Conservation (phyloP, 35 echinoderm and acorn worm genomes). For the Diadema setosum region DNA sequence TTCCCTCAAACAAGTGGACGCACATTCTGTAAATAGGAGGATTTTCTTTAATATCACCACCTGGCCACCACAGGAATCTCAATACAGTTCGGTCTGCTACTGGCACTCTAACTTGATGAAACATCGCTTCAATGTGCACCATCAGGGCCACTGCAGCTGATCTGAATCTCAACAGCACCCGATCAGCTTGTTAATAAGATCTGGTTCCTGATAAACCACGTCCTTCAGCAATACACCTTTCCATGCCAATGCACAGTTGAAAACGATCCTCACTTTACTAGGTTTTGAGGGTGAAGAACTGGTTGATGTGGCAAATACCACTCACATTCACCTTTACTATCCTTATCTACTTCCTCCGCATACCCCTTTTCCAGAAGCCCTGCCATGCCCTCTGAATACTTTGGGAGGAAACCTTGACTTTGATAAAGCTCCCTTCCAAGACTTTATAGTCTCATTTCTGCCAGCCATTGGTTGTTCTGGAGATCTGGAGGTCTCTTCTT, state of each 20-base stretch:
- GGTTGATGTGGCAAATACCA: conserved; percentile 75
- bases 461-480: conserved; percentile 7
- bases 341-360: neutral
- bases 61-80: conserved; percentile 48
- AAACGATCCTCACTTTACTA: conserved; percentile 45
- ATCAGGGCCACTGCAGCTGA: neutral
- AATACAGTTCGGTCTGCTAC: neutral
- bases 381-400: conserved; percentile 29
- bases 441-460: conserved; percentile 22
- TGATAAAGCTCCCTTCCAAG: conserved; percentile 22
- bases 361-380: conserved; percentile 25
- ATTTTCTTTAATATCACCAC: conserved; percentile 7
- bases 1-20: conserved; percentile 18
- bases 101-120: neutral
- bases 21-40: neutral
- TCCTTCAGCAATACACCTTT: conserved; percentile 60
- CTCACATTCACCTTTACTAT: neutral
- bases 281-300: conserved; percentile 60
- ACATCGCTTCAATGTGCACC: conserved; percentile 27
- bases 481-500: neutral
- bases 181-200: conserved; percentile 52
- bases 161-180: conserved; percentile 27
- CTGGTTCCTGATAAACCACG: conserved; percentile 54
- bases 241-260: conserved; percentile 44
- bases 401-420: conserved; percentile 18